A percentile compares a stretch with the other conserved stretches of the same genome.
Evolutionary conservation across 2,888 invertebrate species (phyloP).

Genomic region (Helleia helle): DNA sequence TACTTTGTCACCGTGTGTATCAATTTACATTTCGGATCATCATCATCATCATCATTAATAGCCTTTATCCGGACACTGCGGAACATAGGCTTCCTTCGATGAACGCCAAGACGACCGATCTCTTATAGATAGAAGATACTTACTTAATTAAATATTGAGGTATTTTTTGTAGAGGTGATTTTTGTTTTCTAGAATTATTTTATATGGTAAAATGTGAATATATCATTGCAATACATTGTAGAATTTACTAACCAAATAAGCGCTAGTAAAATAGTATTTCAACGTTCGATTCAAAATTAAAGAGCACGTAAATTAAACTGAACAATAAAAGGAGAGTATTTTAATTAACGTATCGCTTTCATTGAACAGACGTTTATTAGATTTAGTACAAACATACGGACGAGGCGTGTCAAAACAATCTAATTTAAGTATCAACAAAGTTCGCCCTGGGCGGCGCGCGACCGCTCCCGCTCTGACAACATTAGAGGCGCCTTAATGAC

Average conservation of each 20-base stretch:
- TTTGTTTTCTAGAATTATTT: no score
- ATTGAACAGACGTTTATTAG: conserved; percentile 65
- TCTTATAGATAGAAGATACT: no score
- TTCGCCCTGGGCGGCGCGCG: conserved; percentile 68
- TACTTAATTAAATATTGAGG: no score
- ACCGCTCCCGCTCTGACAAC: conserved; percentile 58
- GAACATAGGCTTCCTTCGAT: no score
- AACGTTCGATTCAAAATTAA: no score
- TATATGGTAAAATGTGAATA: no score
- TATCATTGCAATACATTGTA: no score
- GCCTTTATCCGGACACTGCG: no score
- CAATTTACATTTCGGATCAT: neutral
- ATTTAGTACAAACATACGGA: conserved; percentile 71
- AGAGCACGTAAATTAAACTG: neutral
- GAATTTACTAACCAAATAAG: no score
- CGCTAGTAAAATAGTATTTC: no score
- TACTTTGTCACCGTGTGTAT: neutral
- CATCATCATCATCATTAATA: neutral
- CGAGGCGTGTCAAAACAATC: conserved; percentile 73
- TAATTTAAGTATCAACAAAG: conserved; percentile 75
- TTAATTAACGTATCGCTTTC: conserved; percentile 54
- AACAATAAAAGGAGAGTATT: conserved; percentile 22
- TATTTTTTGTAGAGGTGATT: no score
- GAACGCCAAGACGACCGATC: no score
- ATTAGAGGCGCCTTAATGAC: conserved; percentile 74